Conservation (phyloP, 2,113 vertebrate species). For the Gracilinanus agilis region DNA sequence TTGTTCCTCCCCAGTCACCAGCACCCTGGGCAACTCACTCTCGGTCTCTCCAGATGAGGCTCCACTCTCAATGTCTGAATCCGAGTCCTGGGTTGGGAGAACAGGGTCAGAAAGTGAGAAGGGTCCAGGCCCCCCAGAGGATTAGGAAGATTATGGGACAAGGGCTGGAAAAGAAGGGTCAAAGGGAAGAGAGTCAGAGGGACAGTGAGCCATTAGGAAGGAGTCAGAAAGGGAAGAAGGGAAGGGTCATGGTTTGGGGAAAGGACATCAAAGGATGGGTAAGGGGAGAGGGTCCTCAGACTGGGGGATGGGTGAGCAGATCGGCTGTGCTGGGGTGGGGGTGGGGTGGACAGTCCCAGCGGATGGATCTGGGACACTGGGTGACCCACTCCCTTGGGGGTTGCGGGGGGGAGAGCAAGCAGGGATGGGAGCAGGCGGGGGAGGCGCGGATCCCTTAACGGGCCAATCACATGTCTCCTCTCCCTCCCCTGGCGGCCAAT, state of each 20-base stretch:
- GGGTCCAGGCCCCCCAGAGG: background rate
- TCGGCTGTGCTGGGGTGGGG: background rate
- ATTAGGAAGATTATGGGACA: background rate
- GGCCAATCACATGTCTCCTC: background rate
- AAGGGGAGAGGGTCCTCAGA: slow-evolving; percentile 45
- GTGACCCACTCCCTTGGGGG: background rate
- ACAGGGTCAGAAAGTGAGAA: background rate
- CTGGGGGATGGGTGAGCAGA: background rate
- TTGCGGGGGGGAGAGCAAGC: background rate
- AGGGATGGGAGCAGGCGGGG: background rate
- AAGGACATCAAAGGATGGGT: background rate
- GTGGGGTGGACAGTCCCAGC: background rate
- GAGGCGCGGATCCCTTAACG: background rate
- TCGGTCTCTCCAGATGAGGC: slow-evolving; percentile 85
- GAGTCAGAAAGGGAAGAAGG: background rate
- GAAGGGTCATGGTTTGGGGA: background rate
- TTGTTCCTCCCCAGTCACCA: accelerated
- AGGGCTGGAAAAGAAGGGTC: slow-evolving; percentile 19
- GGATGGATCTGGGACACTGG: background rate
- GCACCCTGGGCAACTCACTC: slow-evolving; percentile 83
- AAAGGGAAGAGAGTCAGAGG: background rate
- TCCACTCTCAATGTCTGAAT: slow-evolving; percentile 86
- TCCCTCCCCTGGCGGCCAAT: background rate
- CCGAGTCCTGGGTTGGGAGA: slow-evolving; percentile 78
- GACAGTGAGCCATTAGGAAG: background rate